These are phyloP conservation scores for Augochlora pura DNA, from an alignment of 1,140 invertebrate genomes.

Conservation along the genomic window DNA sequence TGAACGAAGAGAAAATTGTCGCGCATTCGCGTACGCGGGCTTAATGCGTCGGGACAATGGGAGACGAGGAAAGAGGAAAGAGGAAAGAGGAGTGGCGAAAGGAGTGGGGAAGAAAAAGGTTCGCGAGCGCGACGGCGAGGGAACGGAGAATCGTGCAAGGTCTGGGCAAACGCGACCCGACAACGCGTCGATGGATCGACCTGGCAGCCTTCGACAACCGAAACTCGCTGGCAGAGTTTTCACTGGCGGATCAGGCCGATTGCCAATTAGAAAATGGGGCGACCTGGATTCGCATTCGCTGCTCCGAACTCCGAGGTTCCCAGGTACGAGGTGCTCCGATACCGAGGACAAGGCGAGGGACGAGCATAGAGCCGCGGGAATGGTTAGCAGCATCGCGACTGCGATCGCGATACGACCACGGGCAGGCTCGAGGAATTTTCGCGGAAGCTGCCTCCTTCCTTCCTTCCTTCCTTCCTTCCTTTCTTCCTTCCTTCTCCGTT, in stretches of 20 bases:
- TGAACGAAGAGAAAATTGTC: background rate
- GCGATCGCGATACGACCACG: constrained; percentile 30
- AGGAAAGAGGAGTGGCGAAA: background rate
- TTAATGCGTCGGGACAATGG: background rate
- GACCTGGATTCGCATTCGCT: constrained; percentile 53
- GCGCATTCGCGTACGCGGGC: background rate
- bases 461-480: too few relatives aligned
- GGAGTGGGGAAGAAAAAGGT: background rate
- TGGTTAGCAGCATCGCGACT: constrained; percentile 19
- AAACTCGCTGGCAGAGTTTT: constrained; percentile 46
- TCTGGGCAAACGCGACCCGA: background rate
- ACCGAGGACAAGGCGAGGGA: background rate
- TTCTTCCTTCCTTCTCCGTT: too few relatives aligned
- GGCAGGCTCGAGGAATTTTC: background rate
- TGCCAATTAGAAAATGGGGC: constrained; percentile 63
- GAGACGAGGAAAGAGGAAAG: background rate
- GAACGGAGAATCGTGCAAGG: constrained; percentile 4
- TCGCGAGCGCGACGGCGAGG: background rate
- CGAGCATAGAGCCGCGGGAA: too few relatives aligned
- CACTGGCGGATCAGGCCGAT: constrained; percentile 45
- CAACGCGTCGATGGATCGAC: constrained; percentile 11
- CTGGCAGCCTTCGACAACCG: constrained; percentile 39
- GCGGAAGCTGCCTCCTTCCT: too few relatives aligned
- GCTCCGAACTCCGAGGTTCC: background rate
- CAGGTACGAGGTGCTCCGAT: constrained; percentile 17